Conservation (phyloP, 1,140 invertebrate genomes). For the Leptopilina boulardi region DNA sequence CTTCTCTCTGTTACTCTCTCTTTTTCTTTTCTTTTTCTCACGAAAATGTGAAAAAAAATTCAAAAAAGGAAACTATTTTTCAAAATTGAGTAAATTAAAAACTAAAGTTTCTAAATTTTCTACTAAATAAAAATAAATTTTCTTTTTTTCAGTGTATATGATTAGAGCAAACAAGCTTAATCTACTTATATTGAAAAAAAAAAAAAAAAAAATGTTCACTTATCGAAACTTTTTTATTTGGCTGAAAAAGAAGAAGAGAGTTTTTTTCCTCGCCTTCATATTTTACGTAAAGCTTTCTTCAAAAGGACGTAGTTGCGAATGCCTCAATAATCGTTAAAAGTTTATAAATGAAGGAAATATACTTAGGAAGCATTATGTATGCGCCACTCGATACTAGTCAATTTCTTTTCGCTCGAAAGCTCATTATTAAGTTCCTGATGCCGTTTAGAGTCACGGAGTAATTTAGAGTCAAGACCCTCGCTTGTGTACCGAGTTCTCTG, state of each 20-base stretch:
- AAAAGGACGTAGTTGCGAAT: conserved; percentile 6
- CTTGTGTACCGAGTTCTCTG: conserved; percentile 2
- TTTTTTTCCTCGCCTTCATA: neutral
- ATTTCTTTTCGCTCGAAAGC: conserved; percentile 30
- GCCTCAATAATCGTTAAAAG: conserved; percentile 10
- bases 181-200: conserved; percentile 5
- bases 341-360: conserved; percentile 26
- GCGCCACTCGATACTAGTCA: conserved; percentile 27
- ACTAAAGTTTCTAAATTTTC: too few relatives aligned
- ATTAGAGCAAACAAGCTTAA: conserved; percentile 2
- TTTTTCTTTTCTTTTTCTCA: too few relatives aligned
- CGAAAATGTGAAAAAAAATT: too few relatives aligned
- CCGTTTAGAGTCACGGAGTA: conserved; percentile 21
- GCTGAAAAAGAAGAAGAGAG: neutral
- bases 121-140: too few relatives aligned
- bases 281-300: neutral
- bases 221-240: neutral
- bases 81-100: too few relatives aligned
- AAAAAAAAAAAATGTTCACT: too few relatives aligned
- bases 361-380: conserved; percentile 23
- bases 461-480: conserved; percentile 27
- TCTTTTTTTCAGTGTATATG: neutral
- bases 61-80: too few relatives aligned
- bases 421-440: conserved; percentile 31
- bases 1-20: too few relatives aligned